phyloP scores from a whole-genome alignment of 2,888 invertebrate species.

The Andricus quercusramuli region DNA sequence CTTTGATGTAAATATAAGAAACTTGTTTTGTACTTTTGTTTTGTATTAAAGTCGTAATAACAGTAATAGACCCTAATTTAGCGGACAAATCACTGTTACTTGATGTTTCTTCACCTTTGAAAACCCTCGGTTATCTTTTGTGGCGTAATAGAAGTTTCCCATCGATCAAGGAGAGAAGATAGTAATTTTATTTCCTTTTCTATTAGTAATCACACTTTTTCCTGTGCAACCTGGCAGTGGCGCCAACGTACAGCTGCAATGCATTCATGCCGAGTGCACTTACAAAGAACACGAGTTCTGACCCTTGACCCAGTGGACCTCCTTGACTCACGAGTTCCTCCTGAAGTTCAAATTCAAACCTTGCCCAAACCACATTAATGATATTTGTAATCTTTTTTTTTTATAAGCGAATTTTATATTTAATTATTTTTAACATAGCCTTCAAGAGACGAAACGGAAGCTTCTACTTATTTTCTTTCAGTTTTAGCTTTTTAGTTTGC shows the following conservation, averaged over 20 bases:
- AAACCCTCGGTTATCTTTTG: background rate
- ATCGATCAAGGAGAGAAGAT: slow-evolving; percentile 18
- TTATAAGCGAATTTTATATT: too few species aligned
- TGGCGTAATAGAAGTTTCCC: slow-evolving; percentile 20
- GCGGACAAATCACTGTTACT: slow-evolving; percentile 16
- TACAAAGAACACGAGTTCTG: background rate
- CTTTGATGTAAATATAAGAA: background rate
- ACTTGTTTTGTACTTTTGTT: slow-evolving; percentile 13
- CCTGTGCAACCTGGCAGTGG: slow-evolving; percentile 1
- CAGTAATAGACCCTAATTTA: slow-evolving; percentile 12
- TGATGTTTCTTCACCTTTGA: slow-evolving; percentile 23
- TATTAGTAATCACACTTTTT: slow-evolving; percentile 25
- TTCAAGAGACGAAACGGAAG: too few species aligned
- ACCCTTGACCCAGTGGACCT: slow-evolving; percentile 35
- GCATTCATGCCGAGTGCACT: slow-evolving; percentile 5
- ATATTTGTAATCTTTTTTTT: background rate
- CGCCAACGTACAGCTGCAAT: slow-evolving; percentile 7
- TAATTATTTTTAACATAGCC: too few species aligned
- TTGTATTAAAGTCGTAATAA: slow-evolving; percentile 11
- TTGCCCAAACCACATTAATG: background rate
- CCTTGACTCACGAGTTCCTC: background rate
- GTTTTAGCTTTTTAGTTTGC: too few species aligned
- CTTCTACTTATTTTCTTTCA: too few species aligned
- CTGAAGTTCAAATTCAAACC: background rate
- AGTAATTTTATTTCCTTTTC: slow-evolving; percentile 2